These are phyloP conservation scores for Cyanoliseus patagonus DNA, from an alignment of 2,113 vertebrate species.

Conservation along the genomic window DNA sequence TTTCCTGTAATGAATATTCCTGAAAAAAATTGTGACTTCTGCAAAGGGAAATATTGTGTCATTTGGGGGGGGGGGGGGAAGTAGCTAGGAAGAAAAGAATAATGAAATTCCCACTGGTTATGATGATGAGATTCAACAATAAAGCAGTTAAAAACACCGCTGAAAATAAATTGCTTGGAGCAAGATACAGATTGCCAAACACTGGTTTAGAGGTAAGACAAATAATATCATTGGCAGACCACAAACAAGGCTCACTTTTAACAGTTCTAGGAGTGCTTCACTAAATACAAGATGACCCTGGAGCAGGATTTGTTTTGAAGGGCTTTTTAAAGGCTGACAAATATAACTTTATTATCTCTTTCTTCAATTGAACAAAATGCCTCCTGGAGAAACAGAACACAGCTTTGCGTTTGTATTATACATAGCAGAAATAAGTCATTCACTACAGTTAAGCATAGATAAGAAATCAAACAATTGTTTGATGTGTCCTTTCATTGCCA, in stretches of 20 bases:
- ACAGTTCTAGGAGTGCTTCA: not conserved
- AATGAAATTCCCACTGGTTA: conserved; percentile 25
- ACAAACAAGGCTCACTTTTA: not conserved
- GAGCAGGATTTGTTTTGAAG: conserved; percentile 57
- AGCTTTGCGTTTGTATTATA: not conserved
- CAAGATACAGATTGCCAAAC: conserved; percentile 25
- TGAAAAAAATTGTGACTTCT: not conserved
- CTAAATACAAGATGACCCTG: conserved; percentile 7
- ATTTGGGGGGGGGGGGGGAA: not conserved
- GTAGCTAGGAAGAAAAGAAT: not conserved
- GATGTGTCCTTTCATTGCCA: not conserved
- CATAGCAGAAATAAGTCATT: not conserved
- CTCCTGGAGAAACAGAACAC: not conserved
- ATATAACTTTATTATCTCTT: conserved; percentile 48
- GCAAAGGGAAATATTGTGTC: not conserved
- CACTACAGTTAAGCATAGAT: not conserved
- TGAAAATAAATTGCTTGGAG: conserved; percentile 44
- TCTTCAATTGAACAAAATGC: not conserved
- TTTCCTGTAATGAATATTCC: conserved; percentile 31
- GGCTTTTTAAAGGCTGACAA: conserved; percentile 47
- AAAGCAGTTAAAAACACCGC: conserved; percentile 20
- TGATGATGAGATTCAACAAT: conserved; percentile 42
- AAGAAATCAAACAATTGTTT: not conserved
- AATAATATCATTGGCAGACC: conserved; percentile 11
- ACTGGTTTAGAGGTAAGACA: conserved; percentile 27